Evolutionary conservation across 2,797 vertebrate species (phyloP), one percentile per base, ranked within the genome.

Genomic region (Halcyon badia): DNA sequence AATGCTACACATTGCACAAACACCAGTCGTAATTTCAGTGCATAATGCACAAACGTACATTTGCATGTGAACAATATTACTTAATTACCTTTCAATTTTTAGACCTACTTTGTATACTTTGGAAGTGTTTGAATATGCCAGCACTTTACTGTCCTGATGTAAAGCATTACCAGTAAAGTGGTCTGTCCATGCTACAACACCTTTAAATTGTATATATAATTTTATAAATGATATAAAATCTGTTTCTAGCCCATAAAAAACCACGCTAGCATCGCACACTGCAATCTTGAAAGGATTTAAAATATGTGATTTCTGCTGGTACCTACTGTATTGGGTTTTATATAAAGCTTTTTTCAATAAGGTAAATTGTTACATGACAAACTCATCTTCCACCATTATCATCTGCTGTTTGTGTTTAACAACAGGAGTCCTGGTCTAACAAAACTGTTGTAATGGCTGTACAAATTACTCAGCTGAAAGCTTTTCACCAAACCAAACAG

Each of bases 301-400:
- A 98, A 98, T 98, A 98, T 97, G 98, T 98, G 98, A 98, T 98
- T 98, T 98, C 97, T 98, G 96, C 98, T 97, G 96, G 97, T 97
- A 97, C 97, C 98, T 98, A 98, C 98, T 98, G 98, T 98, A 98
- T 97, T 97, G 97, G 97, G 97, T 97, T 98, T 98, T 98, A 98
- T 97, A 97, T 98, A 98, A 98, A 98, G 98, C 98, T 98, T 98
- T 98, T 98, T 98, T 98, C 98, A 98, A 98, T 98, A 98, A 99
- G 98, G 98, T 98, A 98, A 99, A 99, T 99, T 99, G 98, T 99
- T 98, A 98, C 98, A 98, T 99, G 98, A 98, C 98, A 99, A 98
- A 98, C 98, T 98, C 98, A 98, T 98, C 98, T 98, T 97, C 98
- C 97, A 98, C 98, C 98, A 98, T 99, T 98, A 98, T 99, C 98